These are phyloP conservation scores for Oreochromis niloticus DNA, from an alignment of 2,113 vertebrate genomes.

Conservation along the genomic window DNA sequence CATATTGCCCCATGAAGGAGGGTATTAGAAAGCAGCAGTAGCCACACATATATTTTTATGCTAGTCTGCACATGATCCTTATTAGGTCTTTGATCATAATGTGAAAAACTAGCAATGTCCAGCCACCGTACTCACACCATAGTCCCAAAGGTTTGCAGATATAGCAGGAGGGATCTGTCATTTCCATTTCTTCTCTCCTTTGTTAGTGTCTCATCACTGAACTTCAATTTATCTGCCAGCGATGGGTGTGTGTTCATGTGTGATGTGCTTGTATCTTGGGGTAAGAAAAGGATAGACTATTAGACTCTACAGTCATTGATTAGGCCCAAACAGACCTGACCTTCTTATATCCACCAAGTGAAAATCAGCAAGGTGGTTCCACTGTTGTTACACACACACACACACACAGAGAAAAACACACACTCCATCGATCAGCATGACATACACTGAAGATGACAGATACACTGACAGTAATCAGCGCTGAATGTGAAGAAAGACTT, in stretches of 20 bases:
- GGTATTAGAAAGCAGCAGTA: background rate
- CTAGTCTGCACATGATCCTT: slow-evolving; percentile 18
- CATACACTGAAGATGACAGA: slow-evolving; percentile 59
- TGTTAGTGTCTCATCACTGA: slow-evolving; percentile 22
- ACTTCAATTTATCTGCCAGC: slow-evolving; percentile 32
- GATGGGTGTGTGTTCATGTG: background rate
- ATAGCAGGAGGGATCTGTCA: slow-evolving; percentile 38
- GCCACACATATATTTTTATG: slow-evolving; percentile 9
- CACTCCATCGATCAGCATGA: slow-evolving; percentile 56
- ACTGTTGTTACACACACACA: background rate
- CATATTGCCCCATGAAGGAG: background rate
- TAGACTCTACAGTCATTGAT: slow-evolving; percentile 62
- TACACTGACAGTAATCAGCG: slow-evolving; percentile 60
- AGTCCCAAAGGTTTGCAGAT: background rate
- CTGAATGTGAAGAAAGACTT: slow-evolving; percentile 43
- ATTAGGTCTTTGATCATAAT: slow-evolving; percentile 38
- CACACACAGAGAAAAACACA: slow-evolving; percentile 5
- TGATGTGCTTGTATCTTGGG: background rate
- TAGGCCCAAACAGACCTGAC: slow-evolving; percentile 40
- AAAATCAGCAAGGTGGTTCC: slow-evolving; percentile 50
- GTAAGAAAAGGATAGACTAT: slow-evolving; percentile 30
- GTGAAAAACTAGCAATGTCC: background rate
- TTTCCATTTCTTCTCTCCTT: slow-evolving; percentile 27
- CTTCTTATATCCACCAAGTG: slow-evolving; percentile 36
- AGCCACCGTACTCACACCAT: background rate